Percentiles rank a stretch among this genome's conserved stretches.
phyloP scores from a whole-genome alignment of 1,140 invertebrate genomes.

The Plutomurus gul region DNA sequence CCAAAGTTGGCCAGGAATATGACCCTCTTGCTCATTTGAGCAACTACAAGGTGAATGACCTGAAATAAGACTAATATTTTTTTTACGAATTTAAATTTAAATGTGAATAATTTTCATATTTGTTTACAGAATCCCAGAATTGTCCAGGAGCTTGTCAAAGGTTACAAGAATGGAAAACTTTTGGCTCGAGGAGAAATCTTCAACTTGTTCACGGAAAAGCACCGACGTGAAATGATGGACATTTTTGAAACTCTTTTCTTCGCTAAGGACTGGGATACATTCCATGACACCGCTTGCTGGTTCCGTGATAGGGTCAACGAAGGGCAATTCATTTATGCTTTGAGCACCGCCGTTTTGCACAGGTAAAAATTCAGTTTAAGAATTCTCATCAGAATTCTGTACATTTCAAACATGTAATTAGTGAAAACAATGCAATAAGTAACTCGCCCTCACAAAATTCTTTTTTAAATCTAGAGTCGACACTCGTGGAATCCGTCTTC shows the following conservation, averaged over 20 bases:
- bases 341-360: constrained; percentile 66
- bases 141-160: constrained; percentile 33
- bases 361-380: too few relatives aligned
- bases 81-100: background rate
- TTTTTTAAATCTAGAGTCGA: background rate
- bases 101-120: background rate
- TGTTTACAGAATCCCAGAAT: constrained; percentile 17
- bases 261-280: constrained; percentile 69
- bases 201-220: constrained; percentile 59
- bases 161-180: constrained; percentile 20
- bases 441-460: too few relatives aligned
- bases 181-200: constrained; percentile 57
- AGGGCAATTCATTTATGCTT: constrained; percentile 67
- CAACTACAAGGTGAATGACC: constrained; percentile 56
- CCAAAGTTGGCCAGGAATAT: constrained; percentile 62
- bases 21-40: constrained; percentile 63
- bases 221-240: constrained; percentile 63
- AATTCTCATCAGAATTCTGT: too few relatives aligned
- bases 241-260: constrained; percentile 68
- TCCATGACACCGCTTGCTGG: constrained; percentile 69
- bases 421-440: too few relatives aligned
- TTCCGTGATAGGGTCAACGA: constrained; percentile 67
- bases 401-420: too few relatives aligned
- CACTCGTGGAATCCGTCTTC: constrained; percentile 64
- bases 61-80: background rate